Base-by-base conservation (phyloP, 2,113 vertebrate species). In the Petromus typicus region DNA sequence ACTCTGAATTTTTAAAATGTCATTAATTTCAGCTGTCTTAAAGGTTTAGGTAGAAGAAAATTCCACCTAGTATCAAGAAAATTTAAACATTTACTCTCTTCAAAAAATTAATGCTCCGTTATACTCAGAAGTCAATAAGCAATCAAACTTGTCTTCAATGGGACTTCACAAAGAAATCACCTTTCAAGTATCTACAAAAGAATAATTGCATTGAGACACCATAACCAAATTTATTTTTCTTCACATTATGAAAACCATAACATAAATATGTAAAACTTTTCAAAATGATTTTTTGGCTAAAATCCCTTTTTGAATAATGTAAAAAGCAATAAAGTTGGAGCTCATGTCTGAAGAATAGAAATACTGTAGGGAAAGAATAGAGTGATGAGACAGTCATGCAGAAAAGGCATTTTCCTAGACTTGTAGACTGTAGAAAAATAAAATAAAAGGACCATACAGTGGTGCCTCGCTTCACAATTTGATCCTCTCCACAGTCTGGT, bases 51-150 rank as follows among this genome's bases (percentile, higher is more conserved):
- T 84, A 2, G 40, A 89, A 88, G 71, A 61, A 40, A 27, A 34
- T 51, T 76, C 1, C 54, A 88, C 3, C 23, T 76, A 32, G 11
- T 84, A 93, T 84, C 57, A 94, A 57, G 37, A 1, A 86, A 59
- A 91, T 95, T 64, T 79, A 91, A 92, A 82, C 2, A 79, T 40
- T 37, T 17, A 48, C 18, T 22, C 7, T 11, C 7, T 25, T 51
- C 45, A 20, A 63, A n/a, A 63, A 73, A 34, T 64, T 78, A 81
- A 71, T 84, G 16, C 54, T 69, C 22, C 27, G 54, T 75, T 86
- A 89, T 63, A 88, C 37, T 80, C 76, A 82, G 61, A 96, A 86
- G 93, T 91, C 54, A 84, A 83, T 86, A 88, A 90, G 66, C 13
- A 76, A 91, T 96, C 54, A 91, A 80, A 89, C 4, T 84, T 89